phyloP scores from a whole-genome alignment of 1,140 invertebrate species.

The Manduca sexta region DNA sequence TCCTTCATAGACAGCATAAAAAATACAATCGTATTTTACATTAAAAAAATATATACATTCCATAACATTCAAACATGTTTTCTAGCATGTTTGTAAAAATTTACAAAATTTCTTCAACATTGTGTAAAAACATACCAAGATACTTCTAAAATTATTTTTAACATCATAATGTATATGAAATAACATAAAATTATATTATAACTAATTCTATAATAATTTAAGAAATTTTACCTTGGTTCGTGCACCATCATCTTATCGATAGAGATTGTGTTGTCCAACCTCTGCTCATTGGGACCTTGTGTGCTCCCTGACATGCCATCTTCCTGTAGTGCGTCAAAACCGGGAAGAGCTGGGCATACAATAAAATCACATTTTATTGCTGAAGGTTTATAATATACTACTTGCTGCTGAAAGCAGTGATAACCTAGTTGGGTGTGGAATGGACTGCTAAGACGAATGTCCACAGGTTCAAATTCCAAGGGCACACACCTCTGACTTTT shows the following conservation, averaged over 20 bases:
- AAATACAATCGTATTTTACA: too few relatives aligned
- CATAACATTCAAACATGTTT: too few relatives aligned
- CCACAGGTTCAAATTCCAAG: too few relatives aligned
- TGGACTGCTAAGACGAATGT: too few relatives aligned
- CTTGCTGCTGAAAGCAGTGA: too few relatives aligned
- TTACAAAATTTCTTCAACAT: neutral
- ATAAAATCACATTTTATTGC: too few relatives aligned
- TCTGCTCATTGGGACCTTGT: slow-evolving; percentile 25
- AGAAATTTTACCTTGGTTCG: slow-evolving; percentile 38
- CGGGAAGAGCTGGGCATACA: slow-evolving; percentile 34
- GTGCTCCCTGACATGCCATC: slow-evolving; percentile 25
- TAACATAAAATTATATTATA: slow-evolving; percentile 1
- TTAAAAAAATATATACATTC: neutral
- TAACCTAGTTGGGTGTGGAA: too few relatives aligned
- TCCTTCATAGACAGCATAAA: slow-evolving; percentile 31
- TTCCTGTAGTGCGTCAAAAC: slow-evolving; percentile 31
- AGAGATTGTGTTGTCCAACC: slow-evolving; percentile 25
- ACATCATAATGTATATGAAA: too few relatives aligned
- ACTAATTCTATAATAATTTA: neutral
- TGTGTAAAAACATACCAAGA: neutral
- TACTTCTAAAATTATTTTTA: too few relatives aligned
- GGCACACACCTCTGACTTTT: too few relatives aligned
- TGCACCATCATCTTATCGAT: slow-evolving; percentile 55
- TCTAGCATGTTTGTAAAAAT: neutral
- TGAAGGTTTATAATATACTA: too few relatives aligned